Base-by-base conservation (phyloP, 2,113 vertebrate genomes). In the Rhipidura dahli region DNA sequence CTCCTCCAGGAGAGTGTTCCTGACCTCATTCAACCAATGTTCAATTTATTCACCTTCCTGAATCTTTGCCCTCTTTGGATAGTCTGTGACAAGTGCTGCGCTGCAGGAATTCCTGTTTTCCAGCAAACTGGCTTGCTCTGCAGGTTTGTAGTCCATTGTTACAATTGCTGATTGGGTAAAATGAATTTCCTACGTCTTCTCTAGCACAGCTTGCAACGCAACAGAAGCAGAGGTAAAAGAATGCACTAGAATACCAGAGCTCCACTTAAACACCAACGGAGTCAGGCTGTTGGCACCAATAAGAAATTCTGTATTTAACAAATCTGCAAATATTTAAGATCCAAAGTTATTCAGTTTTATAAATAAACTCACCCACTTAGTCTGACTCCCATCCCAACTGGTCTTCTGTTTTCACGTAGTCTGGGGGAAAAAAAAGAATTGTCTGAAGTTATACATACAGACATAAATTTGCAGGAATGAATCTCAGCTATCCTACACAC, bases 211-310 rank as follows among this genome's bases (percentile, higher is more conserved):
- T 96, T 92, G 95, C 96, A 97, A 96, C 88, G 96, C 90, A 96
- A 96, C 96, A 97, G 93, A 96, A 93, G 96, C 92, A 96, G 96
- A 96, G 96, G 96, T 96, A 97, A 97, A 97, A 96, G 96, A 96
- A 96, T 97, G 96, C 96, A 97, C 95, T 95, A 96, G 96, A 94
- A 96, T 97, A 96, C 95, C 94, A 96, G 96, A 97, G 96, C 95
- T 96, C 96, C 96, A 95, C 92, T 94, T 97, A 97, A 94, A 96
- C 93, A 97, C 96, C 94, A 96, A 96, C 90, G 96, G 90, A 96
- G 96, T 97, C 93, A 96, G 95, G 96, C 96, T 96, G 96, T 97
- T 97, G 96, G 93, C 94, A 96, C 96, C 96, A 96, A 96, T 84
- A 96, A 96, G 50, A 96, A 96, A 96, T 96, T 97, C 90, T 87